phyloP scores from a whole-genome alignment of 2,113 vertebrate genomes.

The Bubalus kerabau region DNA sequence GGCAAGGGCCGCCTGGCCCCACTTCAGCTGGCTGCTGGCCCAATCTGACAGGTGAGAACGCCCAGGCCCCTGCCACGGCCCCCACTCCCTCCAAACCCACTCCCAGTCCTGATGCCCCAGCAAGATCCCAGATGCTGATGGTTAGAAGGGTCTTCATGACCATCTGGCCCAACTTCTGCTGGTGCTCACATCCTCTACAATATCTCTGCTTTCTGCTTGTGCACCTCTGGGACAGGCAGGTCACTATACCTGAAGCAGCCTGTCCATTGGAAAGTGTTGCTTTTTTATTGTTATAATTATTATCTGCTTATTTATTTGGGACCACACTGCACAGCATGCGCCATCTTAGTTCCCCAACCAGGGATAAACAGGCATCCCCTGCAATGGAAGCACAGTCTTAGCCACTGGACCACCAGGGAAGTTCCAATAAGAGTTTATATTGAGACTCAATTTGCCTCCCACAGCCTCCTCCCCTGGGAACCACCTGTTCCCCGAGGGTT shows the following conservation, averaged over 20 bases:
- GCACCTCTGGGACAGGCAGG: neutral
- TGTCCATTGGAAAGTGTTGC: neutral
- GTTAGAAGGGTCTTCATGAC: neutral
- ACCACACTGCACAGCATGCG: fast-evolving
- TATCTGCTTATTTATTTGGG: neutral
- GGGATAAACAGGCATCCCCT: neutral
- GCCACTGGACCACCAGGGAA: neutral
- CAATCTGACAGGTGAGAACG: constrained; percentile 83
- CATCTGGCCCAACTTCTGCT: fast-evolving
- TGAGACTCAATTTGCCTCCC: neutral
- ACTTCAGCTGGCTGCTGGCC: constrained; percentile 88
- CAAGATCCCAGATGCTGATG: neutral
- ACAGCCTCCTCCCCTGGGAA: neutral
- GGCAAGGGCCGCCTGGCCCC: constrained; percentile 81
- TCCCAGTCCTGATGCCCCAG: too few relatives aligned
- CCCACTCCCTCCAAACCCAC: neutral
- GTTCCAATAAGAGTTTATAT: neutral
- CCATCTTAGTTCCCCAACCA: neutral
- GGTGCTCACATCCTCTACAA: neutral
- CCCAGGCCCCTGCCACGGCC: neutral
- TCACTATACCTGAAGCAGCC: neutral
- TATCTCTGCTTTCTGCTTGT: neutral
- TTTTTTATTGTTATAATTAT: neutral
- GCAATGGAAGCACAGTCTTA: neutral
- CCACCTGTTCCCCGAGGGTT: neutral